Evolutionary conservation across 2,888 invertebrate species (phyloP).

Genomic region (Mythimna pallens): DNA sequence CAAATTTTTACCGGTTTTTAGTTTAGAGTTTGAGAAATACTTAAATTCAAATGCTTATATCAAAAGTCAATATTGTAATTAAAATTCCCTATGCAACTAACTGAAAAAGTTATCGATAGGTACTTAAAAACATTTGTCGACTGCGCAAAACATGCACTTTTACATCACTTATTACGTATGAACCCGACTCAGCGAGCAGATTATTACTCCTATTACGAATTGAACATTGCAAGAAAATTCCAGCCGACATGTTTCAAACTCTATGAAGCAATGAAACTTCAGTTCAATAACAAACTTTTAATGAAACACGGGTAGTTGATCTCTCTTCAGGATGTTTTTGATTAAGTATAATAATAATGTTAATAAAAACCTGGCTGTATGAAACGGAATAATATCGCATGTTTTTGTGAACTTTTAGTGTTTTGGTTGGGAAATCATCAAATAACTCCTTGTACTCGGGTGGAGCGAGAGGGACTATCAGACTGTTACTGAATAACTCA

Average conservation of each 20-base stretch:
- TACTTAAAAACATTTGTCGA: constrained; percentile 32
- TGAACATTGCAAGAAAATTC: constrained; percentile 81
- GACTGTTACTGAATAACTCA: too few relatives aligned
- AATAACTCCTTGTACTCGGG: too few relatives aligned
- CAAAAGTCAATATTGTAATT: not conserved
- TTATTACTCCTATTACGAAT: constrained; percentile 71
- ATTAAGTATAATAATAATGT: constrained; percentile 60
- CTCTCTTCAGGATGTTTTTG: constrained; percentile 71
- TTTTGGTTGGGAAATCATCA: too few relatives aligned
- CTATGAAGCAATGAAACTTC: constrained; percentile 82
- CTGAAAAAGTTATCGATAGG: constrained; percentile 38
- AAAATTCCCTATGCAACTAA: constrained; percentile 3
- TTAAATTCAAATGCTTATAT: too few relatives aligned
- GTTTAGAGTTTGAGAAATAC: too few relatives aligned
- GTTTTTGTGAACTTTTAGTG: not conserved
- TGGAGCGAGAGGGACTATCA: too few relatives aligned
- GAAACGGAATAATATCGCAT: constrained; percentile 10
- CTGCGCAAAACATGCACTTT: constrained; percentile 28
- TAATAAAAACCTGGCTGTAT: constrained; percentile 33
- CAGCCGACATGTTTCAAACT: constrained; percentile 81
- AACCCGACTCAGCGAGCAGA: constrained; percentile 37
- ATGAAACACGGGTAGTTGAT: constrained; percentile 84
- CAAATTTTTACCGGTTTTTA: not conserved
- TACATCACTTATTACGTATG: constrained; percentile 45
- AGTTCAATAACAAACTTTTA: constrained; percentile 85